Evolutionary conservation across 1,140 invertebrate genomes (phyloP).

Genomic region (Lithobius niger): DNA sequence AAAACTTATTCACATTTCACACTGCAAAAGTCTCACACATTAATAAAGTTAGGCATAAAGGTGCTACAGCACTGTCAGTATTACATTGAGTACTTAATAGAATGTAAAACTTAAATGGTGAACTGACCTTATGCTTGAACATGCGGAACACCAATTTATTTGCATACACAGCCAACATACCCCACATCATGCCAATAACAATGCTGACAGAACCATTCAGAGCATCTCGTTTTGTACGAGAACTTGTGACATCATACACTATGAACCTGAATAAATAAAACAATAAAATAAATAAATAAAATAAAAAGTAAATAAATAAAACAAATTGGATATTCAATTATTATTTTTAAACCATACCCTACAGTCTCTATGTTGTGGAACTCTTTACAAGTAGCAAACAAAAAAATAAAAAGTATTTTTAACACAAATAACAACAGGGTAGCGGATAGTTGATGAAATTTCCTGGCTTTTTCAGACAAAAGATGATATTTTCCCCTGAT

Average conservation of each 20-base stretch:
- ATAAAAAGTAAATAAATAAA: too few species aligned
- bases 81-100: not conserved
- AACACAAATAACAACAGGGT: too few species aligned
- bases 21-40: too few species aligned
- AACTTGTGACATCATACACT: slow-evolving; percentile 27
- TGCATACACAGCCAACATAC: slow-evolving; percentile 28
- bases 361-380: too few species aligned
- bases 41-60: slow-evolving; percentile 14
- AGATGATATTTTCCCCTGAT: too few species aligned
- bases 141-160: slow-evolving; percentile 23
- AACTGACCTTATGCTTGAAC: not conserved
- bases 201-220: slow-evolving; percentile 26
- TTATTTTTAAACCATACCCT: too few species aligned
- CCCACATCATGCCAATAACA: slow-evolving; percentile 27
- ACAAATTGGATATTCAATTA: too few species aligned
- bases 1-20: slow-evolving; percentile 7
- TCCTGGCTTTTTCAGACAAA: too few species aligned
- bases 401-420: too few species aligned
- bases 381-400: too few species aligned
- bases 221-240: slow-evolving; percentile 26
- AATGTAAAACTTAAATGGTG: not conserved
- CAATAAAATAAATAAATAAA: not conserved
- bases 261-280: not conserved
- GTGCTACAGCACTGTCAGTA: not conserved
- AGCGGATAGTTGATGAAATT: too few species aligned